phyloP scores from a whole-genome alignment of 2,113 vertebrate genomes.

The Rhineura floridana region DNA sequence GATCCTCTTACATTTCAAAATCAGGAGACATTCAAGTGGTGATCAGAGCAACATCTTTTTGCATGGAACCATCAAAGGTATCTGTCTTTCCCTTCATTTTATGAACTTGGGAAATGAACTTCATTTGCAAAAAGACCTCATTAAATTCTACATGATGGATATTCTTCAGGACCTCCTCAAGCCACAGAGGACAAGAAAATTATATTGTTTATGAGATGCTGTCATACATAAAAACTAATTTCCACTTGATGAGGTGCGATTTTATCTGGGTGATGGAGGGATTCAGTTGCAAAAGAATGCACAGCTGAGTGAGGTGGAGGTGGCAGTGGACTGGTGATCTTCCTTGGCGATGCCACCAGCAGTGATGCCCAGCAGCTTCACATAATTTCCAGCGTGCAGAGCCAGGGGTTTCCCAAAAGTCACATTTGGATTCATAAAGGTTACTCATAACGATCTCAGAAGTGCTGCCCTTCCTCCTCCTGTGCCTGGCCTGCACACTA shows the following conservation, averaged over 20 bases:
- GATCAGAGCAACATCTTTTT: background rate
- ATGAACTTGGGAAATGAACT: background rate
- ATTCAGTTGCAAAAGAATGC: background rate
- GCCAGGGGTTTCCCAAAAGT: too few species aligned
- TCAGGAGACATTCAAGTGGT: background rate
- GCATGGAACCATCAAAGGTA: background rate
- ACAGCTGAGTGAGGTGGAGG: background rate
- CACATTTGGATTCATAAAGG: too few species aligned
- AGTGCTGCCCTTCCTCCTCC: background rate
- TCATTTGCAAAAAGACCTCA: background rate
- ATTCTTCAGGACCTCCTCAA: background rate
- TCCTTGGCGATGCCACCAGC: background rate
- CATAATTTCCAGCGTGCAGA: too few species aligned
- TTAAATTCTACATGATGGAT: background rate
- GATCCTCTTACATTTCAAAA: background rate
- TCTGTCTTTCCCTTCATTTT: background rate
- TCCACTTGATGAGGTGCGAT: background rate
- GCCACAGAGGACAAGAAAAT: background rate
- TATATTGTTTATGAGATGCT: background rate
- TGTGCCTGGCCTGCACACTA: background rate
- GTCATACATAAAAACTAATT: background rate
- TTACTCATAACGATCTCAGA: too few species aligned
- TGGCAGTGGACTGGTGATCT: background rate
- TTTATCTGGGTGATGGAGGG: background rate
- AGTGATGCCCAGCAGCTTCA: too few species aligned